phyloP scores from a whole-genome alignment of 2,113 vertebrate genomes.

The Ophthalmolycus amberensis region DNA sequence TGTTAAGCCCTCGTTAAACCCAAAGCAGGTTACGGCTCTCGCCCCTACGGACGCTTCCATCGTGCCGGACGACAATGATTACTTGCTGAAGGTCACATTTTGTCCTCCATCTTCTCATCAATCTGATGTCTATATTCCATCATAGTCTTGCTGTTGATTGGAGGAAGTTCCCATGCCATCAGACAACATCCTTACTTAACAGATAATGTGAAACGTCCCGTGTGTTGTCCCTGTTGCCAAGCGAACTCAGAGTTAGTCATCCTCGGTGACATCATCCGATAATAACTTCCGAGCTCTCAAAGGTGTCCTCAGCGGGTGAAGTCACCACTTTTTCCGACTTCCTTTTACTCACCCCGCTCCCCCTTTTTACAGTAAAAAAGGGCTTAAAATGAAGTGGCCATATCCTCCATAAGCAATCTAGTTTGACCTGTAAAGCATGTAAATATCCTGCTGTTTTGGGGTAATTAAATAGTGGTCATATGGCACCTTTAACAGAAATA shows the following conservation, averaged over 20 bases:
- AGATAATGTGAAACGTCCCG: background rate
- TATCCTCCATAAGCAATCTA: background rate
- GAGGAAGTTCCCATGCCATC: constrained; percentile 13
- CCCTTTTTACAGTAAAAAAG: background rate
- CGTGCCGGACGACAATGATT: background rate
- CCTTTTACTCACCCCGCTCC: constrained; percentile 20
- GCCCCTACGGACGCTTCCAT: background rate
- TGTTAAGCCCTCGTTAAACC: background rate
- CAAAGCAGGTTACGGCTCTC: background rate
- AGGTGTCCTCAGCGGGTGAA: constrained; percentile 58
- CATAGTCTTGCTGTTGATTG: background rate
- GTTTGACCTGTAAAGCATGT: background rate
- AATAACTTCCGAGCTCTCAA: constrained; percentile 31
- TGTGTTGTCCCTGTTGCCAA: constrained; percentile 16
- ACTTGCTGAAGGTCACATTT: too few relatives aligned
- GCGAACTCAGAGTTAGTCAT: constrained; percentile 49
- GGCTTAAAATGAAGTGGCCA: background rate
- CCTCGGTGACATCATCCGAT: constrained; percentile 56
- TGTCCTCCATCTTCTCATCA: background rate
- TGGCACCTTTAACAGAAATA: background rate
- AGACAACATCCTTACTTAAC: constrained; percentile 10
- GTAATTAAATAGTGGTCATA: too few relatives aligned
- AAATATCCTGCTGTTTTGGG: background rate
- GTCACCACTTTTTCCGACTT: constrained; percentile 60
- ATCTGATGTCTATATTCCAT: background rate